phyloP scores from a whole-genome alignment of 2,888 invertebrate species.

The Parnassius smintheus region DNA sequence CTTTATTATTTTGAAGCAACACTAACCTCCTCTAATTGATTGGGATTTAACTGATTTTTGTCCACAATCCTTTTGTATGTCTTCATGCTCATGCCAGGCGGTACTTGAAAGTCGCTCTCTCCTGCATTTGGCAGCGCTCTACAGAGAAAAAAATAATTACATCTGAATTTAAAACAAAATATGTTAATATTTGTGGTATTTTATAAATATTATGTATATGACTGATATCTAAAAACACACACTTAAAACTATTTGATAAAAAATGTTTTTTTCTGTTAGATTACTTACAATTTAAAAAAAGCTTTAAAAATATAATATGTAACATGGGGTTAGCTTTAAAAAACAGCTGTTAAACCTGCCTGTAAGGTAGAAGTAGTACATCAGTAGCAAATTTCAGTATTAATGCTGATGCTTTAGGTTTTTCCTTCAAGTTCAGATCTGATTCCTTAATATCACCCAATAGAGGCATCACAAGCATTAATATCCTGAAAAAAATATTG shows the following conservation, averaged over 20 bases:
- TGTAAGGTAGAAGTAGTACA: constrained; percentile 91
- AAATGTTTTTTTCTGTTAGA: too few relatives aligned
- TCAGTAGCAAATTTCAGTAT: constrained; percentile 90
- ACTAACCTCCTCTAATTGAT: constrained; percentile 89
- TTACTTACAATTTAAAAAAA: too few relatives aligned
- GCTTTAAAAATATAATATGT: too few relatives aligned
- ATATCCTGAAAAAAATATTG: constrained; percentile 81
- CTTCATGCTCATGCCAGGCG: constrained; percentile 88
- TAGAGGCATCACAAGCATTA: constrained; percentile 90
- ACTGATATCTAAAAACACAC: too few relatives aligned
- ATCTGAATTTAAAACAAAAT: too few relatives aligned
- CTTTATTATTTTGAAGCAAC: not conserved
- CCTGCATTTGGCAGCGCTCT: constrained; percentile 79
- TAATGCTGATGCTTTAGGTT: constrained; percentile 84
- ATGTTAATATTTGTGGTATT: too few relatives aligned
- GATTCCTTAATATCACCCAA: constrained; percentile 86
- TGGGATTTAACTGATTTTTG: constrained; percentile 86
- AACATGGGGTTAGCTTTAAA: not conserved
- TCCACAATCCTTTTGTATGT: constrained; percentile 88
- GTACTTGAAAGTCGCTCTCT: constrained; percentile 80
- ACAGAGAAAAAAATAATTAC: constrained; percentile 1
- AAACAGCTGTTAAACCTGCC: constrained; percentile 68
- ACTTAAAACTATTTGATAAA: too few relatives aligned
- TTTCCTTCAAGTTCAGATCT: constrained; percentile 86
- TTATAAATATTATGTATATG: too few relatives aligned